A percentile compares a stretch with the other conserved stretches of the same genome.
Evolutionary conservation across 2,113 vertebrate species (phyloP).

Genomic region (Podarcis cretensis): DNA sequence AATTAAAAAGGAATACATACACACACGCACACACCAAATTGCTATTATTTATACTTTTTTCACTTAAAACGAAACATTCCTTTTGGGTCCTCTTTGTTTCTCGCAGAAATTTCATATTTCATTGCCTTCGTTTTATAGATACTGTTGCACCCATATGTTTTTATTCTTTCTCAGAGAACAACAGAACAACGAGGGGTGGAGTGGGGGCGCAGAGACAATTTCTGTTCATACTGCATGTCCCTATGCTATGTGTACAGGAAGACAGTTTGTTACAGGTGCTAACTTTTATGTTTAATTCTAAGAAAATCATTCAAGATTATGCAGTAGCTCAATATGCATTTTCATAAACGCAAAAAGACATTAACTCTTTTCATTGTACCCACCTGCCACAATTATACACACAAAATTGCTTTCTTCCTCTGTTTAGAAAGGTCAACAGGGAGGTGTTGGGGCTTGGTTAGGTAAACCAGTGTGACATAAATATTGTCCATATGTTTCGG

Average conservation of each 20-base stretch:
- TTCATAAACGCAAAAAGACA: conserved; percentile 45
- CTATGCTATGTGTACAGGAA: conserved; percentile 26
- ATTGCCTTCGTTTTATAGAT: background rate
- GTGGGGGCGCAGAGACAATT: background rate
- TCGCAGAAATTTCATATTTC: conserved; percentile 45
- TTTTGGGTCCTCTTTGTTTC: conserved; percentile 48
- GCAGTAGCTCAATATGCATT: background rate
- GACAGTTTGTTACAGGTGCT: conserved; percentile 3
- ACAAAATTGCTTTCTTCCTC: conserved; percentile 19
- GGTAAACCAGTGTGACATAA: conserved; percentile 38
- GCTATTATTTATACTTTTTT: conserved; percentile 66
- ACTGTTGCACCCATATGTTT: background rate
- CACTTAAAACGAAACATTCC: conserved; percentile 63
- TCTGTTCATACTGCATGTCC: background rate
- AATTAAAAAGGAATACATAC: conserved; percentile 71
- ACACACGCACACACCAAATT: conserved; percentile 43
- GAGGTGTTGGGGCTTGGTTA: conserved; percentile 31
- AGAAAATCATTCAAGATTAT: conserved; percentile 39
- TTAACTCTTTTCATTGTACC: conserved; percentile 45
- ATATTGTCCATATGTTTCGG: background rate
- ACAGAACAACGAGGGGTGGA: too few relatives aligned
- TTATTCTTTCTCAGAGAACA: background rate
- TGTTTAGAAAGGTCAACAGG: conserved; percentile 54
- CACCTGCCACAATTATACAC: conserved; percentile 36
- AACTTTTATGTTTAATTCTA: conserved; percentile 48